Percentiles rank a stretch among this genome's conserved stretches.
These are phyloP conservation scores for Paracyclopina nana DNA, from an alignment of 1,140 invertebrate genomes.

Conservation along the genomic window DNA sequence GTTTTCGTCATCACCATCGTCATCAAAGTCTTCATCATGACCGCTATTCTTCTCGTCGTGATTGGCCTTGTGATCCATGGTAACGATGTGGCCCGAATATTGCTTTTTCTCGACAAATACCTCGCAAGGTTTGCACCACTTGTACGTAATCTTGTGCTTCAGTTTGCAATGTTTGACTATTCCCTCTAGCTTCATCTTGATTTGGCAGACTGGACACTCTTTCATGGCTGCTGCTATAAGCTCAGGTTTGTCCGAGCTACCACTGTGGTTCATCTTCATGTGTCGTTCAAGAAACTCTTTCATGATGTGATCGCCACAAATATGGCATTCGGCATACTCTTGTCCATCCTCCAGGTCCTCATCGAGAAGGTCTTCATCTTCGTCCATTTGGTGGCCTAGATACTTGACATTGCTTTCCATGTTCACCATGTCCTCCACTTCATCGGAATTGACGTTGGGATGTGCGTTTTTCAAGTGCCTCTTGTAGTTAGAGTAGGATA, in stretches of 20 bases:
- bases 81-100: background rate
- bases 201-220: conserved; percentile 10
- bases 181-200: background rate
- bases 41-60: background rate
- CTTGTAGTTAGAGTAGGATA: conserved; percentile 16
- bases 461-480: conserved; percentile 14
- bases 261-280: background rate
- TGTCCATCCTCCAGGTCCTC: background rate
- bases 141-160: conserved; percentile 4
- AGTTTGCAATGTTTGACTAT: background rate
- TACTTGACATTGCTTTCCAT: background rate
- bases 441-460: background rate
- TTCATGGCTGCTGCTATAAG: too few species aligned
- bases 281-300: background rate
- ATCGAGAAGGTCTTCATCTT: background rate
- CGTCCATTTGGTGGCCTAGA: background rate
- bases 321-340: background rate
- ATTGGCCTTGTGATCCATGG: background rate
- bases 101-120: conserved; percentile 3
- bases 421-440: background rate
- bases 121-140: conserved; percentile 4
- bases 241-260: background rate
- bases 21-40: background rate
- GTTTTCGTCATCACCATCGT: background rate
- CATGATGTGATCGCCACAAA: background rate